A percentile compares a stretch with the other conserved stretches of the same genome.
Conservation (phyloP, 2,888 invertebrate genomes). For the Drosophila borealis region DNA sequence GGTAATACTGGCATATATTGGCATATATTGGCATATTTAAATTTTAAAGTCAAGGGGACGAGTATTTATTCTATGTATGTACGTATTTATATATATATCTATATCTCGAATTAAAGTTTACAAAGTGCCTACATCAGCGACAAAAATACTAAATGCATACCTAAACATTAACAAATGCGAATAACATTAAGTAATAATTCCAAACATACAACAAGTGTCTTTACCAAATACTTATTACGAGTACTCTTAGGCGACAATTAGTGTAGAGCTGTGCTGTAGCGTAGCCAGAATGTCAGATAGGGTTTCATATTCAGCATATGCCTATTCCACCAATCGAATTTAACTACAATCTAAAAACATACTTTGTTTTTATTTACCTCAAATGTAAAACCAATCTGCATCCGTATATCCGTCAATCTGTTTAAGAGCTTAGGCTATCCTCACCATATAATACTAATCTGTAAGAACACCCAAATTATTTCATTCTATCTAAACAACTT, state of each 20-base stretch:
- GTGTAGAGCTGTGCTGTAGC: conserved; percentile 52
- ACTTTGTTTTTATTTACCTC: no score
- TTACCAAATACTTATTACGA: conserved; percentile 24
- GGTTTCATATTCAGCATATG: conserved; percentile 40
- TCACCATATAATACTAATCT: no score
- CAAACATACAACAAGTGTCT: conserved; percentile 22
- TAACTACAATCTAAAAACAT: no score
- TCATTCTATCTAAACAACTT: no score
- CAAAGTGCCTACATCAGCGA: conserved; percentile 69
- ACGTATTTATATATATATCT: conserved; percentile 34
- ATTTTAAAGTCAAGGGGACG: conserved; percentile 11
- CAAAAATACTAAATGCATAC: conserved; percentile 32
- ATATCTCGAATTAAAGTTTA: conserved; percentile 44
- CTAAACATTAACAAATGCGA: conserved; percentile 17
- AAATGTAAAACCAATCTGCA: no score
- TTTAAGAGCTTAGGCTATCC: no score
- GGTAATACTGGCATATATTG: not conserved
- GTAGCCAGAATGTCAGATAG: conserved; percentile 51
- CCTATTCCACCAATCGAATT: conserved; percentile 24
- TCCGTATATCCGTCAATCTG: no score
- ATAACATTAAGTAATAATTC: conserved; percentile 13
- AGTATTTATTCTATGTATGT: conserved; percentile 23
- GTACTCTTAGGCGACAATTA: conserved; percentile 23
- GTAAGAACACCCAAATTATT: no score
- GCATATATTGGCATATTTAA: not conserved